Base-by-base conservation (phyloP, 2,888 invertebrate species). In the Pimpla rufipes region DNA sequence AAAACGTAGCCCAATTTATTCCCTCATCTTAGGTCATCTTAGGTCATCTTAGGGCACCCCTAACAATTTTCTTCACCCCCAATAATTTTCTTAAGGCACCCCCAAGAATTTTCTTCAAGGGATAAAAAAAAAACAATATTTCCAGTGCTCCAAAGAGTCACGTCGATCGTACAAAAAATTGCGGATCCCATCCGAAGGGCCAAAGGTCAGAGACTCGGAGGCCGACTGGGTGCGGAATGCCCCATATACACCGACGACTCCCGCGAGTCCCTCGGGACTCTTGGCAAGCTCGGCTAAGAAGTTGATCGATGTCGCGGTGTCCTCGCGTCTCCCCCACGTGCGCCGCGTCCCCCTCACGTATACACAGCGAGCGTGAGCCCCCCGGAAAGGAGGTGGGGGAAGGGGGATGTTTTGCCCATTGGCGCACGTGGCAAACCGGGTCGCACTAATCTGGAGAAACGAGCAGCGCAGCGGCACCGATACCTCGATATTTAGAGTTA, bases 401-500 rank as follows among this genome's bases (percentile, higher is more conserved):
- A 62, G 75, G 47, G 52, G 52, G 42, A 21, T 62, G 55, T 47
- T 64, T 57, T 57, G n/a, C 64, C 62, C 75, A 80, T 52, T 42
- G 45, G 75, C 42, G 66, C 57, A 64, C 45, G 71, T 50, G 70
- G 80, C 68, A 50, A 88, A 85, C 85, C 83, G 83, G 81, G 82
- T 74, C 83, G 81, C 87, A 88, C 87, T 91, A 90, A 90, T 90
- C 88, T 87, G 84, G 78, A 85, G 88, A 86, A 89, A 90, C 87
- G 87, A 85, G 86, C 52, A 71, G 52, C 23, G 74, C 80, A 73
- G 68, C 21, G 1, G 86, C 85, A 85, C 87, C 79, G 86, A 87
- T 88, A 90, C 85, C 88, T 87, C 88, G 90, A 91, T 91, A 91
- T 90, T 91, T 89, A 88, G 90, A 91, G 89, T 91, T 90, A 91